These are phyloP conservation scores for Andrena bucephala DNA, from an alignment of 2,888 invertebrate genomes.

Conservation along the genomic window DNA sequence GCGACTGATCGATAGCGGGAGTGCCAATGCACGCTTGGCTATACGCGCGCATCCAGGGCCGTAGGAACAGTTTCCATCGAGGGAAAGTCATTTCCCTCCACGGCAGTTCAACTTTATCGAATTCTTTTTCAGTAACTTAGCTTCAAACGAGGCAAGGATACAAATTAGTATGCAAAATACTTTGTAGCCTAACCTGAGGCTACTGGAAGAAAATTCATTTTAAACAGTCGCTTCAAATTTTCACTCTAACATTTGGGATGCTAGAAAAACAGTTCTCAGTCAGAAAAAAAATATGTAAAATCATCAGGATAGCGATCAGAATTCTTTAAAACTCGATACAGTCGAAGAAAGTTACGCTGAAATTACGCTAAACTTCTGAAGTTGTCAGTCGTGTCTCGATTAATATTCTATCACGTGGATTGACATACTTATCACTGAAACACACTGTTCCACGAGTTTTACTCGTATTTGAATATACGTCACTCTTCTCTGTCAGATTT, in stretches of 20 bases:
- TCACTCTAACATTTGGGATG: neutral
- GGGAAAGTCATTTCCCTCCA: constrained; percentile 14
- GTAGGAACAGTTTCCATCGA: constrained; percentile 29
- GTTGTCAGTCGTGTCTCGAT: neutral
- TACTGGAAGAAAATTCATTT: neutral
- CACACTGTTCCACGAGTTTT: neutral
- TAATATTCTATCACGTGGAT: neutral
- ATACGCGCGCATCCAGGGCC: constrained; percentile 63
- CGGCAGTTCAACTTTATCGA: neutral
- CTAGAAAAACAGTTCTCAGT: neutral
- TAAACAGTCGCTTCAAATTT: neutral
- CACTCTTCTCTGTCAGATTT: neutral
- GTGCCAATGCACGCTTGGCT: constrained; percentile 70
- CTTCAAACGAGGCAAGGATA: neutral
- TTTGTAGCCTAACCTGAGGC: neutral
- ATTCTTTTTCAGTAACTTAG: neutral
- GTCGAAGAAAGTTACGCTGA: neutral
- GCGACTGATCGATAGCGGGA: constrained; percentile 81
- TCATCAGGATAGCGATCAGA: neutral
- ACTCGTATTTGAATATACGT: neutral
- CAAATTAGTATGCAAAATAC: neutral
- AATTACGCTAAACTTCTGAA: neutral
- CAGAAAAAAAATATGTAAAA: neutral
- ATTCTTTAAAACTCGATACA: neutral
- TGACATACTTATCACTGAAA: neutral